phyloP scores from a whole-genome alignment of 2,113 vertebrate genomes.

The Tupaia chinensis region DNA sequence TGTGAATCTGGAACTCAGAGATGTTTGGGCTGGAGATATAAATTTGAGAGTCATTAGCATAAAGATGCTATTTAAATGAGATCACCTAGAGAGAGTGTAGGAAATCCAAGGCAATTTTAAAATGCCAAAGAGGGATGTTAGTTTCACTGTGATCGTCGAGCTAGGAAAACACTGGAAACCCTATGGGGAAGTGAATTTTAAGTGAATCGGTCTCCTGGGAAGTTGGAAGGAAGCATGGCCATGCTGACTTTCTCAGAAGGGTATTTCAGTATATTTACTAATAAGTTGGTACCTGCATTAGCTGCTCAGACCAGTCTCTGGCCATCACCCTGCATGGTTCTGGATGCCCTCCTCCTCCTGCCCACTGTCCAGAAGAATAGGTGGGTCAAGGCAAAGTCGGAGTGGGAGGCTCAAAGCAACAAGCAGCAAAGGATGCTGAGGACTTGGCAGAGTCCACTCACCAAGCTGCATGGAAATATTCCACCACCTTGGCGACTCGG shows the following conservation, averaged over 20 bases:
- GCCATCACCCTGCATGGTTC: no score
- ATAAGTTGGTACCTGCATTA: neutral
- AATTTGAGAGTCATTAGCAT: constrained; percentile 14
- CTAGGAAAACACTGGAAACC: neutral
- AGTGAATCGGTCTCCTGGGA: neutral
- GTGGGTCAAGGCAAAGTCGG: neutral
- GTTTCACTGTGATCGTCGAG: constrained; percentile 28
- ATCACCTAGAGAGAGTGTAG: neutral
- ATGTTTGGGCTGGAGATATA: constrained; percentile 19
- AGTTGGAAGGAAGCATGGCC: neutral
- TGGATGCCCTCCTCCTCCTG: fast-evolving
- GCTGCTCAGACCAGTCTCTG: neutral
- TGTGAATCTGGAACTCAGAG: constrained; percentile 34
- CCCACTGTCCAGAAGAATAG: neutral
- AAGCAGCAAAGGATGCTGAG: neutral
- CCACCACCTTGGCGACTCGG: neutral
- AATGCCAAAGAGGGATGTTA: constrained; percentile 20
- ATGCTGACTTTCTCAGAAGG: neutral
- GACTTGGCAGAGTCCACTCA: neutral
- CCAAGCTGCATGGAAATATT: neutral
- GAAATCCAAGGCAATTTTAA: neutral
- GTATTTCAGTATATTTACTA: neutral
- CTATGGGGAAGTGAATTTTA: neutral
- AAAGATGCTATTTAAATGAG: constrained; percentile 6
- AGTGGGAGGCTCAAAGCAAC: neutral